Evolutionary conservation across 1,140 invertebrate species (phyloP), one percentile per base, ranked within the genome.

Genomic region (Drosophila sechellia): DNA sequence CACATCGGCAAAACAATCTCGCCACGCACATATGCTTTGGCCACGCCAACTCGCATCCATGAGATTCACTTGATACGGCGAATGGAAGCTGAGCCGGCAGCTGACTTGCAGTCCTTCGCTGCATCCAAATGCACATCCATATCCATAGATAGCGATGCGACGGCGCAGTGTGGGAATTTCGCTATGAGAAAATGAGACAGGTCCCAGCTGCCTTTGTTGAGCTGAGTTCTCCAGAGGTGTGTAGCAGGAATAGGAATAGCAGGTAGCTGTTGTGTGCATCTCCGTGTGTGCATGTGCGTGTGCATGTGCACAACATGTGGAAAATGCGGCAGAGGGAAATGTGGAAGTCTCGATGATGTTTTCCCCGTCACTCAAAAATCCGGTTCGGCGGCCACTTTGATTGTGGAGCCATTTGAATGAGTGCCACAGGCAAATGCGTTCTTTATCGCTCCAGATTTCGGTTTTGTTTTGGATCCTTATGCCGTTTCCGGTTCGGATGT

Each of bases 31-130:
- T 58, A 81, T 81, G 83, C 58, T 61, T 64, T 58, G 56, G 69
- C 48, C 42, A 37, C 56, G 50, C 50, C 56, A 65, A 55, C 50
- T 72, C 49, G 56, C 40, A 63, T 76, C 72, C 57, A 70, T 77
- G 58, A 59, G 68, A 70, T 85, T 60, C 81, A 81, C 77, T 81
- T 86, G 81, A 85, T 80, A 75, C 66, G 52, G 37, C 48, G 60
- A 57, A 40, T 66, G 52, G 43, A 69, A 64, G 50, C 58, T 77
- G 74, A 74, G 27, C 55, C 46, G 56, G 79, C 80, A 83, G 80
- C 80, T 83, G 80, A 83, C 80, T 83, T 84, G 80, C 80, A 83
- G 80, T 85, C 81, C 80, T 84, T 66, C 25, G 54, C 59, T 45
- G 59, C 25, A 63, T 61, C 55, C 58, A 60, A 45, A 74, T 48